phyloP scores from a whole-genome alignment of 1,140 invertebrate species.

The Sitophilus oryzae region DNA sequence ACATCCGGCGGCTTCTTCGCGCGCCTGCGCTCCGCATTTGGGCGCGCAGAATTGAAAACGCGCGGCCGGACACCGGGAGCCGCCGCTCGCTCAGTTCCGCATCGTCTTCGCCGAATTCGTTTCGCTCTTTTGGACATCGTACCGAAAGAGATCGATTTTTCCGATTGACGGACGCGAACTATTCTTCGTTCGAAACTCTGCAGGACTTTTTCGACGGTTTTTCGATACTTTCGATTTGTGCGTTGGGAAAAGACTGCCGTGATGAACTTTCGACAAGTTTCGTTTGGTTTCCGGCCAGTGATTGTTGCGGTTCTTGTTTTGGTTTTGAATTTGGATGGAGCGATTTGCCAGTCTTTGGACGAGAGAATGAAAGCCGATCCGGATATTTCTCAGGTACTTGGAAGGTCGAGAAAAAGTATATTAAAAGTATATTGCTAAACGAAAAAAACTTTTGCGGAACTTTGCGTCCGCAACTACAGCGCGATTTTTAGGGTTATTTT shows the following conservation, averaged over 20 bases:
- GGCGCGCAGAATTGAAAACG: conserved; percentile 15
- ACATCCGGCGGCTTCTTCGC: neutral
- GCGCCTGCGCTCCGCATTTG: neutral
- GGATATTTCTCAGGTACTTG: conserved; percentile 47
- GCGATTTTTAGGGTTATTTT: no score
- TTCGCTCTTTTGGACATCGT: no score
- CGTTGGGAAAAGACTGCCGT: no score
- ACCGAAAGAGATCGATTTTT: no score
- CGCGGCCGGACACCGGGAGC: conserved; percentile 7
- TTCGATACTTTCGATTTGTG: no score
- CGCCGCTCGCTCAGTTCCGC: conserved; percentile 9
- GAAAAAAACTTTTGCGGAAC: no score
- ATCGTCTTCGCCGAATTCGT: conserved; percentile 4
- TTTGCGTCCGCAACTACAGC: no score
- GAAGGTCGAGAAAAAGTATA: no score
- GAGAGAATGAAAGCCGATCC: conserved; percentile 45
- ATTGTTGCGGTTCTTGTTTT: conserved; percentile 13
- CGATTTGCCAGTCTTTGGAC: conserved; percentile 17
- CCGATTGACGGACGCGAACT: no score
- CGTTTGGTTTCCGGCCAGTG: conserved; percentile 5
- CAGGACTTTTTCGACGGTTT: no score
- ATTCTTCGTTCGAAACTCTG: no score
- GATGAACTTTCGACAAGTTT: conserved; percentile 5
- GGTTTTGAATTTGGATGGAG: conserved; percentile 3
- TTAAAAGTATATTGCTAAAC: no score